A percentile compares a stretch with the other conserved stretches of the same genome.
Conservation (phyloP, 2,113 vertebrate genomes). For the Haplotaxodon microlepis region DNA sequence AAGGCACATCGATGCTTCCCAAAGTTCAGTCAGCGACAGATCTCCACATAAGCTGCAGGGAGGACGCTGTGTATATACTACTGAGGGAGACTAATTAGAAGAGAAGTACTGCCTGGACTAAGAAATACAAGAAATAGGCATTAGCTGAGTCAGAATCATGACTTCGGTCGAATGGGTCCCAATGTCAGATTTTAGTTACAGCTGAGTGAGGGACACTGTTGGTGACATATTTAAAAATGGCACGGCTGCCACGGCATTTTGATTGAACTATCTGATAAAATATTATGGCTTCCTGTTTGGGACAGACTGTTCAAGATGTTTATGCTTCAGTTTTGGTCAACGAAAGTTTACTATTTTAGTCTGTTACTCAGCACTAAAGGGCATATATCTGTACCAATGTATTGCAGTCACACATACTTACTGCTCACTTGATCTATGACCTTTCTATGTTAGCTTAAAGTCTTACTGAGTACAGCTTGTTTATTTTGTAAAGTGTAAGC, state of each 20-base stretch:
- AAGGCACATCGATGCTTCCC: not conserved
- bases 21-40: not conserved
- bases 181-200: not conserved
- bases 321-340: not conserved
- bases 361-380: accelerated
- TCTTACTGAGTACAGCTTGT: not conserved
- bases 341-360: accelerated
- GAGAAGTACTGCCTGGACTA: not conserved
- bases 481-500: not conserved
- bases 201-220: not conserved
- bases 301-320: not conserved
- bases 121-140: not conserved
- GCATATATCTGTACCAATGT: not conserved
- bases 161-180: not conserved
- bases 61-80: not conserved
- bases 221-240: not conserved
- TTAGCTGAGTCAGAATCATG: not conserved
- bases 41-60: not conserved
- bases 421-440: not conserved
- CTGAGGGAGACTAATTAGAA: not conserved
- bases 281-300: not conserved
- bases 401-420: not conserved
- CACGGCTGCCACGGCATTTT: not conserved
- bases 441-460: not conserved
- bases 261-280: not conserved